phyloP scores from a whole-genome alignment of 2,888 invertebrate genomes.

The Coronaproctus castanopsis region DNA sequence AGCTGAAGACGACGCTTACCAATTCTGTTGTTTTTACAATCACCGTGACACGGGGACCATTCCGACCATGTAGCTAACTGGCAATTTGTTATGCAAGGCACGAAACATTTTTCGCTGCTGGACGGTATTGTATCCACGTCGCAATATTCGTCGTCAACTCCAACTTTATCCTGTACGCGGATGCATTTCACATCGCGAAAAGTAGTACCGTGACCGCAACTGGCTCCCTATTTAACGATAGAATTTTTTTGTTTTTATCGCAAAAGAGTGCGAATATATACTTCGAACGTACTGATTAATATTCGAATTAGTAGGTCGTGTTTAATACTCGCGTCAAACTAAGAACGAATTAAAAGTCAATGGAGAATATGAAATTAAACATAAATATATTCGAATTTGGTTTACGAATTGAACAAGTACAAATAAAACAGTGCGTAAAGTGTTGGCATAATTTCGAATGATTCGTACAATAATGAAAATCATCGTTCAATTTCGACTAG shows the following conservation, averaged over 20 bases:
- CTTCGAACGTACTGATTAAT: background rate
- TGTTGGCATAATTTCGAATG: too few relatives aligned
- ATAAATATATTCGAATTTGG: too few relatives aligned
- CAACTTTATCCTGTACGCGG: conserved; percentile 21
- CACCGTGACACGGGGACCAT: conserved; percentile 27
- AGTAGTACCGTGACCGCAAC: conserved; percentile 26
- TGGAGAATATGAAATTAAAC: too few relatives aligned
- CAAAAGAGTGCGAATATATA: background rate
- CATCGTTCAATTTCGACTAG: too few relatives aligned
- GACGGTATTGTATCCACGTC: conserved; percentile 16
- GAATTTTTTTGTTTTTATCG: background rate
- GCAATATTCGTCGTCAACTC: conserved; percentile 19
- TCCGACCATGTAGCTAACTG: conserved; percentile 27
- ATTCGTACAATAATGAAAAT: too few relatives aligned
- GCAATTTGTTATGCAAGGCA: conserved; percentile 27
- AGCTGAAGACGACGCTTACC: conserved; percentile 2
- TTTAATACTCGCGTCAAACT: background rate
- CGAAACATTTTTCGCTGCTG: conserved; percentile 24
- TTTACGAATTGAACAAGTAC: too few relatives aligned
- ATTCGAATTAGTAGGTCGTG: background rate
- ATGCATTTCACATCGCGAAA: conserved; percentile 26
- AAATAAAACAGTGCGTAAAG: too few relatives aligned
- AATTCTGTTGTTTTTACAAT: conserved; percentile 20
- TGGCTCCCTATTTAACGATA: conserved; percentile 21
- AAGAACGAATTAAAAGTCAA: too few relatives aligned